Evolutionary conservation across 2,797 vertebrate species (phyloP).

Genomic region (Siniperca obscura): DNA sequence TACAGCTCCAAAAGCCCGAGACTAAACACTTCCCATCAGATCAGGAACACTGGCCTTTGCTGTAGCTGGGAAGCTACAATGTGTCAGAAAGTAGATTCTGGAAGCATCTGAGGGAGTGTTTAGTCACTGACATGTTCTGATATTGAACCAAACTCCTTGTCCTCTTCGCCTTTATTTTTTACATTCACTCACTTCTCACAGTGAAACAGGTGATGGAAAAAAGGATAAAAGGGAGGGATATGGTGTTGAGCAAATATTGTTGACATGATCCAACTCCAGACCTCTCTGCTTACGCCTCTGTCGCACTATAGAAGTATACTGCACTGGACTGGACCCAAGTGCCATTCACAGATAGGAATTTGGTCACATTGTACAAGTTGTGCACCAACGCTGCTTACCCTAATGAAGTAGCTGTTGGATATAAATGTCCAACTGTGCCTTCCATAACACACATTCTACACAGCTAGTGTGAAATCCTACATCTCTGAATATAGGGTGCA

Average conservation of each 20-base stretch:
- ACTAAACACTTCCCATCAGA: conserved; percentile 36
- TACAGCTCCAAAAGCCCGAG: conserved; percentile 44
- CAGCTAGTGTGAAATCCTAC: conserved; percentile 4
- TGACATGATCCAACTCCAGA: conserved; percentile 7
- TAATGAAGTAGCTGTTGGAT: neutral
- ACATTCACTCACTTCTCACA: conserved; percentile 95
- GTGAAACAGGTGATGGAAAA: conserved; percentile 92
- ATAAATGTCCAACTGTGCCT: conserved; percentile 5
- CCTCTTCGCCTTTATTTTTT: conserved; percentile 85
- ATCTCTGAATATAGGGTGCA: conserved; percentile 55
- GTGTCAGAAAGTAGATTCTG: conserved; percentile 27
- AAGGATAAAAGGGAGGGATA: conserved; percentile 73
- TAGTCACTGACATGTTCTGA: conserved; percentile 65
- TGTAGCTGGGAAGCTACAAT: conserved; percentile 18
- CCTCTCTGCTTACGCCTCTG: conserved; percentile 20
- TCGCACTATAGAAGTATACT: conserved; percentile 16
- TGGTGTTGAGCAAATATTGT: conserved; percentile 82
- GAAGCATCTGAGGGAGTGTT: conserved; percentile 42
- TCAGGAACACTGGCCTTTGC: conserved; percentile 38
- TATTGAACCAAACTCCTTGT: conserved; percentile 87
- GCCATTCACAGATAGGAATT: conserved; percentile 35
- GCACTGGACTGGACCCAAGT: conserved; percentile 54
- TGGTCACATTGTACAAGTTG: conserved; percentile 35
- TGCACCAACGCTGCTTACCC: conserved; percentile 17
- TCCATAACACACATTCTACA: conserved; percentile 2